These are phyloP conservation scores for Ormyrus pomaceus DNA, from an alignment of 2,888 invertebrate genomes.

Conservation along the genomic window DNA sequence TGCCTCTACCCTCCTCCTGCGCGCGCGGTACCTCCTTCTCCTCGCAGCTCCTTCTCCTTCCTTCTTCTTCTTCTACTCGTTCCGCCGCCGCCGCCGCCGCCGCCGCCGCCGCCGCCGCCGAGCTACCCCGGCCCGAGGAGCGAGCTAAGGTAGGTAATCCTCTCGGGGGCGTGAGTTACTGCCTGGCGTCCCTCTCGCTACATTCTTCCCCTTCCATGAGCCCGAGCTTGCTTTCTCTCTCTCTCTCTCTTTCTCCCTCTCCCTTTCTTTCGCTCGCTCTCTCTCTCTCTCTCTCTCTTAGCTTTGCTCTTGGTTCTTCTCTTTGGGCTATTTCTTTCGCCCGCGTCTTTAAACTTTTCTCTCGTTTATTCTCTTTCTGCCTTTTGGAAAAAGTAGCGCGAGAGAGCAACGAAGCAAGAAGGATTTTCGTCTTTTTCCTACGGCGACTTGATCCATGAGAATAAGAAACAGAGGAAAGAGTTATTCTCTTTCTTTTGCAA, in stretches of 20 bases:
- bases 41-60: not conserved
- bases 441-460: constrained; percentile 42
- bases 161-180: constrained; percentile 76
- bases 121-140: constrained; percentile 35
- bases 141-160: constrained; percentile 74
- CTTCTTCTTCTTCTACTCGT: constrained; percentile 49
- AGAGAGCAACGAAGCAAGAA: constrained; percentile 51
- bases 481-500: constrained; percentile 48
- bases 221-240: constrained; percentile 21
- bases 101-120: too few species aligned
- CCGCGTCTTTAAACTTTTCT: constrained; percentile 60
- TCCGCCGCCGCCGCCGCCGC: not conserved
- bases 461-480: constrained; percentile 48
- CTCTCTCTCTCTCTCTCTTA: constrained; percentile 53
- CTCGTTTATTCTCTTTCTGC: constrained; percentile 48
- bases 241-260: constrained; percentile 29
- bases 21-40: constrained; percentile 48
- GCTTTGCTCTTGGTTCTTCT: constrained; percentile 45
- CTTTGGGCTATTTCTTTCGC: constrained; percentile 50
- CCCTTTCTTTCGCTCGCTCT: constrained; percentile 58
- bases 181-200: constrained; percentile 63
- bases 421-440: constrained; percentile 54
- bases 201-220: constrained; percentile 58
- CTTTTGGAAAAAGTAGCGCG: constrained; percentile 39
- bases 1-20: constrained; percentile 64